Evolutionary conservation across 2,113 vertebrate species (phyloP).

Genomic region (Hepsetus odoe): DNA sequence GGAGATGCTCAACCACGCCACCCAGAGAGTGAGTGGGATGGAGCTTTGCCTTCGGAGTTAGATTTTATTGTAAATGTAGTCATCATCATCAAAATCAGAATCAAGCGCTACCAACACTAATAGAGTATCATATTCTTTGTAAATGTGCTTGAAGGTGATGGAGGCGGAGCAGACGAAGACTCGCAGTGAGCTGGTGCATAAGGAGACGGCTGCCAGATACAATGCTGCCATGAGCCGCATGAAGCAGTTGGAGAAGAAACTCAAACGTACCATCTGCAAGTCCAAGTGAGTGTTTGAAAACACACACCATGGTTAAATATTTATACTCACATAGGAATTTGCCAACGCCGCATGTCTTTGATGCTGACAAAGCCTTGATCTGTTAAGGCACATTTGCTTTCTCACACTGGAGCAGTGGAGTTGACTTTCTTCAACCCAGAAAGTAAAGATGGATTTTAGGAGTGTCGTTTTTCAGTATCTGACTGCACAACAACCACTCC

Average conservation of each 20-base stretch:
- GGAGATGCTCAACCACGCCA: constrained; percentile 98
- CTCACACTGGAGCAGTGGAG: neutral
- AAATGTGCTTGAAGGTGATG: constrained; percentile 87
- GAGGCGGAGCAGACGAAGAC: constrained; percentile 94
- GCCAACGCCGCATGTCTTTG: neutral
- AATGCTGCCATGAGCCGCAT: constrained; percentile 88
- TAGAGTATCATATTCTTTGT: no score
- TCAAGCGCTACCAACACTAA: no score
- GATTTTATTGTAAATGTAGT: neutral
- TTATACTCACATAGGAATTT: neutral
- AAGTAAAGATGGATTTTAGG: neutral
- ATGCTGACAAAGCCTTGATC: neutral
- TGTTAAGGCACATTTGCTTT: neutral
- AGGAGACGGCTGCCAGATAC: constrained; percentile 92
- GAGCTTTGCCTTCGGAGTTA: neutral
- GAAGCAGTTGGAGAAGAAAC: constrained; percentile 97
- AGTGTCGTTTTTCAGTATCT: neutral
- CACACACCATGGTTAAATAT: neutral
- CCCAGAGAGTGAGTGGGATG: constrained; percentile 82
- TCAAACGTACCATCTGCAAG: constrained; percentile 95
- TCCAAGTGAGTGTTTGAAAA: constrained; percentile 83
- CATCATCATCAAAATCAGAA: no score
- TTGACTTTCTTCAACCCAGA: neutral
- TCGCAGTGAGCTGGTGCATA: constrained; percentile 89
- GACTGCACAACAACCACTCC: neutral